Evolutionary conservation across 2,113 vertebrate genomes (phyloP).

Genomic region (Callorhinus ursinus): DNA sequence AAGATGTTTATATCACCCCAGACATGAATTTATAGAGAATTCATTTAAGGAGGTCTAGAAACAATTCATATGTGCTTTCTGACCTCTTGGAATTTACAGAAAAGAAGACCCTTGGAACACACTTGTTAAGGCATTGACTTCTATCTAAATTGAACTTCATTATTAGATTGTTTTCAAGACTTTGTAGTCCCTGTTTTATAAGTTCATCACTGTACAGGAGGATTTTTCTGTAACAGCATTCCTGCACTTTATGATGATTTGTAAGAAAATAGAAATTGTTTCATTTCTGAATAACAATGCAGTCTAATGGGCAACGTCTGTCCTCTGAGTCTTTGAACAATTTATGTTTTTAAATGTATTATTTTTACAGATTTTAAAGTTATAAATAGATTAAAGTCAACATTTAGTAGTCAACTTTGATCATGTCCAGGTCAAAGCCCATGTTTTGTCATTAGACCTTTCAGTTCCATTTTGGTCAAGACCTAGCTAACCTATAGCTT

Average conservation of each 20-base stretch:
- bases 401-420: slow-evolving; percentile 11
- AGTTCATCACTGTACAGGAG: neutral
- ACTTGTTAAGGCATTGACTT: neutral
- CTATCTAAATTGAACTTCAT: neutral
- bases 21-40: neutral
- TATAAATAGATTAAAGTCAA: slow-evolving; percentile 54
- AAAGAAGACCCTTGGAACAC: neutral
- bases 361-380: slow-evolving; percentile 25
- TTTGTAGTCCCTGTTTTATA: neutral
- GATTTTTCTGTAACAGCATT: neutral
- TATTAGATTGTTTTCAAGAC: neutral
- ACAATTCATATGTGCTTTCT: neutral
- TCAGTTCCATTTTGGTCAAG: neutral
- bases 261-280: neutral
- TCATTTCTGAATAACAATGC: neutral
- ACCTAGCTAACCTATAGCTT: neutral
- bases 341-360: neutral
- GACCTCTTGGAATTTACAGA: neutral
- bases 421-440: slow-evolving; percentile 7
- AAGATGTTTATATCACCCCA: neutral
- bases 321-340: neutral
- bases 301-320: neutral
- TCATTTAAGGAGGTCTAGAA: neutral
- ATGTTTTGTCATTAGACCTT: slow-evolving; percentile 25
- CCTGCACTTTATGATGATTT: neutral